Percentiles rank a stretch among this genome's conserved stretches.
These are phyloP conservation scores for Notoglanidium macrostoma DNA, from an alignment of 2,797 vertebrate species.

Conservation along the genomic window DNA sequence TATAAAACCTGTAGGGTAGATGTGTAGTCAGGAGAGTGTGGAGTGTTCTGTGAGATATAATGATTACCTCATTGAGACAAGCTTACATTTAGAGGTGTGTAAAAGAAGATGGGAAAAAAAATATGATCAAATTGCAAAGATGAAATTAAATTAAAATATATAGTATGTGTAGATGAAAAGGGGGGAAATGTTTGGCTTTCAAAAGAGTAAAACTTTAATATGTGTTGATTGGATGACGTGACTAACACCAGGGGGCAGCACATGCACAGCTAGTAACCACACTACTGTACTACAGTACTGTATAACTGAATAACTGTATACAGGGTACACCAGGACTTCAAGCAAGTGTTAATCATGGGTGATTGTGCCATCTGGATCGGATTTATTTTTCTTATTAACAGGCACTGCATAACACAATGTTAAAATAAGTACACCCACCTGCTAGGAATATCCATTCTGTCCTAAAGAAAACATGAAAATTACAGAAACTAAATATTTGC, in stretches of 20 bases:
- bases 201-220: too few species aligned
- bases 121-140: not conserved
- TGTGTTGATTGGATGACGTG: not conserved
- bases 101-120: not conserved
- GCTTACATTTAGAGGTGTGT: not conserved
- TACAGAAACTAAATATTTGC: not conserved
- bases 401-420: not conserved
- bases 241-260: constrained; percentile 27
- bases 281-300: not conserved
- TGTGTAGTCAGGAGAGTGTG: not conserved
- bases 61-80: not conserved
- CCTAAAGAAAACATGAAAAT: not conserved
- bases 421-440: not conserved
- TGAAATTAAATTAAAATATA: not conserved
- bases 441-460: not conserved
- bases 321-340: not conserved
- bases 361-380: not conserved
- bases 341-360: not conserved
- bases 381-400: not conserved
- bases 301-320: not conserved
- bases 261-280: not conserved
- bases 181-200: not conserved
- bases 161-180: not conserved
- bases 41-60: not conserved
- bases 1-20: not conserved